These are phyloP conservation scores for Augiades crinisus DNA, from an alignment of 2,888 invertebrate species.

Conservation along the genomic window DNA sequence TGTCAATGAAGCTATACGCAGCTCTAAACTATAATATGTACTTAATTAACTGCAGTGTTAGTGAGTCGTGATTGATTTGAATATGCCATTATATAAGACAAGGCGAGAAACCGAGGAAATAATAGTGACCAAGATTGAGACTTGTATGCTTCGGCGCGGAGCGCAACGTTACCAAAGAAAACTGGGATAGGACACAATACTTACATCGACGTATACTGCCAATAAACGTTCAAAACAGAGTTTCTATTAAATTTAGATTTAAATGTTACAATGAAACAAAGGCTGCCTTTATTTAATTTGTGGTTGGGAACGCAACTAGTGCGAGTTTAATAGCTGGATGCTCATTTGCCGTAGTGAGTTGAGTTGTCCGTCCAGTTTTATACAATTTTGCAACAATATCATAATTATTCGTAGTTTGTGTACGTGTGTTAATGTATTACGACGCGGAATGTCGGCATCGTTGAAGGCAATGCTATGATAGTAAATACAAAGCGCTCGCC, in stretches of 20 bases:
- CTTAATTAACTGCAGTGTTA: constrained; percentile 14
- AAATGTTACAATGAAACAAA: constrained; percentile 51
- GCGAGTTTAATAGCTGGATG: constrained; percentile 63
- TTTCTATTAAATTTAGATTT: constrained; percentile 55
- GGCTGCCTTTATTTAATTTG: constrained; percentile 63
- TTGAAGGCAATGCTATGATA: constrained; percentile 11
- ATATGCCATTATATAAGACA: neutral
- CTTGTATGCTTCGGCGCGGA: constrained; percentile 15
- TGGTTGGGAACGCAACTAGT: constrained; percentile 41
- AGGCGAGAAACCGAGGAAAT: neutral
- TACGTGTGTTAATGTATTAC: constrained; percentile 24
- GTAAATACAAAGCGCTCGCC: constrained; percentile 8
- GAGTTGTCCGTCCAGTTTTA: constrained; percentile 80
- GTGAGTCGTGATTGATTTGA: neutral
- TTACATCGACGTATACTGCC: constrained; percentile 50
- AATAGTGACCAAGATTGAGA: constrained; percentile 15
- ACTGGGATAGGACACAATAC: constrained; percentile 45
- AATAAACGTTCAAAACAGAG: constrained; percentile 48
- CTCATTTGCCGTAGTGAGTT: constrained; percentile 79
- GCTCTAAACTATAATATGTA: constrained; percentile 23
- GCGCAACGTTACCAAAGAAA: constrained; percentile 54
- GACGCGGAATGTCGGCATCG: constrained; percentile 1
- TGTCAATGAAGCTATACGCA: constrained; percentile 7
- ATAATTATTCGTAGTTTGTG: constrained; percentile 30
- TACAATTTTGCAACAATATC: constrained; percentile 67